These are phyloP conservation scores for Rhombomys opimus DNA, from an alignment of 2,113 vertebrate species.

Conservation along the genomic window DNA sequence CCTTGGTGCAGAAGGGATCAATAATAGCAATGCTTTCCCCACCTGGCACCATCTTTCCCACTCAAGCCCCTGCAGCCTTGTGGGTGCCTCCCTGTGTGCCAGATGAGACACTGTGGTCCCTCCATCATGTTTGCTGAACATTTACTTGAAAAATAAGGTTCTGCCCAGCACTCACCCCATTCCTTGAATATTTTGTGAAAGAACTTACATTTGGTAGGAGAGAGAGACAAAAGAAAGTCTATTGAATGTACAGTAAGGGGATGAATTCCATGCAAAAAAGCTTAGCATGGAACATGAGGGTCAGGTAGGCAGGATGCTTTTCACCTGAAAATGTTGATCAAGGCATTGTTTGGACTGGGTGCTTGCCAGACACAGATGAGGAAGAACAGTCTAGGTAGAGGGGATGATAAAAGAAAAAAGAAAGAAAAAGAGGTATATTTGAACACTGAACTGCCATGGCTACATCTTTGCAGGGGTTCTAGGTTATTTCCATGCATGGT, in stretches of 20 bases:
- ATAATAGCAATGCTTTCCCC: not conserved
- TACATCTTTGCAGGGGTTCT: no score
- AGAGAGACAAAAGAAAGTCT: conserved; percentile 1
- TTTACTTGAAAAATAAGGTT: conserved; percentile 41
- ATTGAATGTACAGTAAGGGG: not conserved
- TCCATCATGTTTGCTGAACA: not conserved
- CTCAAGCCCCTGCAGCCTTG: not conserved
- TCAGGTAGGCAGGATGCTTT: not conserved
- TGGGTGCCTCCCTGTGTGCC: not conserved
- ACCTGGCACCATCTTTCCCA: not conserved
- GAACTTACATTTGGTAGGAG: not conserved
- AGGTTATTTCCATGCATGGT: no score
- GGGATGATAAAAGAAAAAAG: not conserved
- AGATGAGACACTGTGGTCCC: not conserved
- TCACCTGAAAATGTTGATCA: not conserved
- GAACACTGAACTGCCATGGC: no score
- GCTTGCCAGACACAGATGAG: not conserved
- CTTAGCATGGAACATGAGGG: not conserved
- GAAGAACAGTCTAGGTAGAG: not conserved
- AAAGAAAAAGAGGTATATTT: no score
- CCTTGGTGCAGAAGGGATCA: not conserved
- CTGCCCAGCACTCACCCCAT: not conserved
- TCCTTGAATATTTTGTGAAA: not conserved
- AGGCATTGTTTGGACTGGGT: not conserved
- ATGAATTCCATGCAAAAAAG: not conserved